A percentile compares a stretch with the other conserved stretches of the same genome.
These are phyloP conservation scores for Cheilosia grossa DNA, from an alignment of 2,888 invertebrate genomes.

Conservation along the genomic window DNA sequence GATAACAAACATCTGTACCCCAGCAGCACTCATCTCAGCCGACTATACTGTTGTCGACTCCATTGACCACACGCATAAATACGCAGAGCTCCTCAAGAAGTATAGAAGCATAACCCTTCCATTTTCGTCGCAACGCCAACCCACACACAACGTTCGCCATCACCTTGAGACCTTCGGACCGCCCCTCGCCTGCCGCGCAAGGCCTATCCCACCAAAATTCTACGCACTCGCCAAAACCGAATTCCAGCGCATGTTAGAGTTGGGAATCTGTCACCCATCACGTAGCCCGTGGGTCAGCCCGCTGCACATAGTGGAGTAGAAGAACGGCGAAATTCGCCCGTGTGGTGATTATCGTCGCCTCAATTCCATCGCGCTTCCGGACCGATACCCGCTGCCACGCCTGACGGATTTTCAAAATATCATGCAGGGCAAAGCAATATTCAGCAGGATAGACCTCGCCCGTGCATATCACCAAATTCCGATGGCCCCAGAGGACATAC, in stretches of 20 bases:
- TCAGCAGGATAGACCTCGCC: no score
- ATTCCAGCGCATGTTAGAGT: conserved; percentile 10
- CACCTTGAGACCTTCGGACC: conserved; percentile 17
- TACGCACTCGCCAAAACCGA: conserved; percentile 9
- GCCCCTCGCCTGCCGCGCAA: conserved; percentile 8
- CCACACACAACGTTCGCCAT: conserved; percentile 3
- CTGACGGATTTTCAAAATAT: neutral
- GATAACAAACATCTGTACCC: conserved; percentile 6
- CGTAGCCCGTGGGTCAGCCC: conserved; percentile 81
- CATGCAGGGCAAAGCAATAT: neutral
- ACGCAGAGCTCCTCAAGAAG: neutral
- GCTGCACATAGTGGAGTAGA: conserved; percentile 78
- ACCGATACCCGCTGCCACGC: neutral
- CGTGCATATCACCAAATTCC: no score
- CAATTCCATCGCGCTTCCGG: neutral
- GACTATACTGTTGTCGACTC: neutral
- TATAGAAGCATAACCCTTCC: conserved; percentile 7
- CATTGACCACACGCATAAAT: conserved; percentile 1
- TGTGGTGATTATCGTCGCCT: conserved; percentile 3
- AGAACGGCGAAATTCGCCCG: conserved; percentile 16
- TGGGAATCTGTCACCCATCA: conserved; percentile 80
- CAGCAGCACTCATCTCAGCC: neutral
- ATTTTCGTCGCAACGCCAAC: conserved; percentile 2
- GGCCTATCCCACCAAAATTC: conserved; percentile 22
- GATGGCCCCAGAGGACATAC: no score